These are phyloP conservation scores for Drosophila tanythrix DNA, from an alignment of 2,888 invertebrate genomes.

Conservation along the genomic window DNA sequence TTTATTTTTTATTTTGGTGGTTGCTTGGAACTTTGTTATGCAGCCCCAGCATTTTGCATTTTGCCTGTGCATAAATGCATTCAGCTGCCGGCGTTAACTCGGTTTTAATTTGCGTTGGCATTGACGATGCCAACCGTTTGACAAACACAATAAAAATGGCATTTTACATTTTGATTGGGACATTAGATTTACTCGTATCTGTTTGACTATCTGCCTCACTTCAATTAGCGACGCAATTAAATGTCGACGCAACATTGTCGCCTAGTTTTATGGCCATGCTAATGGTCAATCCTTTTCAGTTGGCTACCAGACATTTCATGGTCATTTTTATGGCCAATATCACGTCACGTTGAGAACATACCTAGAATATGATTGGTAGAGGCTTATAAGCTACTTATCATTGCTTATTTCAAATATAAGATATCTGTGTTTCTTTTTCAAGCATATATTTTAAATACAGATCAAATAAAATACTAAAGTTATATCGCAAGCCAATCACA, in stretches of 20 bases:
- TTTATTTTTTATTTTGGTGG: slow-evolving; percentile 6
- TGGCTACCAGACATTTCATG: slow-evolving; percentile 36
- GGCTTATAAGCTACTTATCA: background rate
- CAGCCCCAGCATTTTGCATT: slow-evolving; percentile 33
- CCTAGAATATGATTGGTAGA: too few relatives aligned
- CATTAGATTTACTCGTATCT: slow-evolving; percentile 47
- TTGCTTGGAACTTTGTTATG: slow-evolving; percentile 33
- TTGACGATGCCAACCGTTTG: slow-evolving; percentile 49
- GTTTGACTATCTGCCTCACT: slow-evolving; percentile 14
- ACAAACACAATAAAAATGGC: slow-evolving; percentile 70
- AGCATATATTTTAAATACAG: background rate
- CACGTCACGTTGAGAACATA: slow-evolving; percentile 44
- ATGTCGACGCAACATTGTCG: slow-evolving; percentile 52
- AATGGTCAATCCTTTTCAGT: slow-evolving; percentile 34
- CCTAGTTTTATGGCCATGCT: slow-evolving; percentile 33
- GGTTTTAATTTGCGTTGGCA: slow-evolving; percentile 63
- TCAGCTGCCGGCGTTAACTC: slow-evolving; percentile 49
- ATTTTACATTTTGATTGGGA: slow-evolving; percentile 71
- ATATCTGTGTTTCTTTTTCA: background rate
- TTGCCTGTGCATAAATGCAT: slow-evolving; percentile 40
- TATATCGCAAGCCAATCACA: background rate
- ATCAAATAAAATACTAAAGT: background rate
- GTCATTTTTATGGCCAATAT: slow-evolving; percentile 46
- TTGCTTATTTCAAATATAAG: background rate
- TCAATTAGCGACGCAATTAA: slow-evolving; percentile 56